Evolutionary conservation across 2,113 vertebrate species (phyloP).

Genomic region (Oncorhynchus gorbuscha): DNA sequence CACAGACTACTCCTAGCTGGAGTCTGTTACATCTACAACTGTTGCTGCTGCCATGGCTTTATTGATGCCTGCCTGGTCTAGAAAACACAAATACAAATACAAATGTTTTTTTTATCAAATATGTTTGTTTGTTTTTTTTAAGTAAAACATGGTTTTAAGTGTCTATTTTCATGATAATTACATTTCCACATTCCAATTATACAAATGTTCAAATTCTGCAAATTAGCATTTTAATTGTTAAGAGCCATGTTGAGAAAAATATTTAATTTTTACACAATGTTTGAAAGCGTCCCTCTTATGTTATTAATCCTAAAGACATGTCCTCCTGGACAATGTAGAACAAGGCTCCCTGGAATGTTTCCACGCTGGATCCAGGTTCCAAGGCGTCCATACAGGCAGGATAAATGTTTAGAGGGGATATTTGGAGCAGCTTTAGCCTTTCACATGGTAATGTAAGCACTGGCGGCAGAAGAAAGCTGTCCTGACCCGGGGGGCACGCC

Average conservation of each 20-base stretch:
- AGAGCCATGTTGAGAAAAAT: not conserved
- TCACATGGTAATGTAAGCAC: constrained; percentile 79
- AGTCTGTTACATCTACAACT: constrained; percentile 53
- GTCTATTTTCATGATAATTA: not conserved
- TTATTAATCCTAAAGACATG: constrained; percentile 31
- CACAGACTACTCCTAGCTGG: constrained; percentile 60
- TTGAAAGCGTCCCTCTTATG: constrained; percentile 18
- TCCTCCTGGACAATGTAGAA: constrained; percentile 38
- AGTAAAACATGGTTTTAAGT: not conserved
- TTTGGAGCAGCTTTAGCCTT: constrained; percentile 77
- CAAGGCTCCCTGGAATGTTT: constrained; percentile 55
- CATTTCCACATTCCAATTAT: not conserved
- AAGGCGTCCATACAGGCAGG: constrained; percentile 33
- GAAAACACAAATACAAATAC: not conserved
- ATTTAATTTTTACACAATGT: constrained; percentile 9
- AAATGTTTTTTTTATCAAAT: not conserved
- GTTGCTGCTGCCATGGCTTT: constrained; percentile 43
- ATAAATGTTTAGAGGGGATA: constrained; percentile 74
- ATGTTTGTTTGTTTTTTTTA: not conserved
- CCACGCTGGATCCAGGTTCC: constrained; percentile 33
- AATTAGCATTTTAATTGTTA: too few species aligned
- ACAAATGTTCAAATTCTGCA: not conserved
- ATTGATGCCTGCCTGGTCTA: constrained; percentile 24
- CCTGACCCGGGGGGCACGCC: constrained; percentile 79
- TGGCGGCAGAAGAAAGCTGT: constrained; percentile 77